These are phyloP conservation scores for Andinoacara biseriatus DNA, from an alignment of 2,113 vertebrate genomes.

Conservation along the genomic window DNA sequence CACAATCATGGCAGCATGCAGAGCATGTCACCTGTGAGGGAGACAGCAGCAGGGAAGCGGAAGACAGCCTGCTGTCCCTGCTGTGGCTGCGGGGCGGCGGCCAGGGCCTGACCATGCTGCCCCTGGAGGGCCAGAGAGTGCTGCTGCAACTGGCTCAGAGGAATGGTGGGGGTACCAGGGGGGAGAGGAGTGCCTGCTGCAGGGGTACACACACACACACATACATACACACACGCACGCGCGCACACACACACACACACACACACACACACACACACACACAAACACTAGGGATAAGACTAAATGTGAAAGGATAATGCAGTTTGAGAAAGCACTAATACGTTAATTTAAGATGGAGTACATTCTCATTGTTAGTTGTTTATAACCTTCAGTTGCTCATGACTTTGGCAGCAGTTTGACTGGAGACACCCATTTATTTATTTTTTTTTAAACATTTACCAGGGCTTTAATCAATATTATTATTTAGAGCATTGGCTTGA, in stretches of 20 bases:
- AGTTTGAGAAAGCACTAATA: conserved; percentile 3
- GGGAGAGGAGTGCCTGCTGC: conserved; percentile 83
- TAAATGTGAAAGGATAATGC: conserved; percentile 6
- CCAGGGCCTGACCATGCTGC: conserved; percentile 73
- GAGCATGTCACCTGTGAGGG: conserved; percentile 82
- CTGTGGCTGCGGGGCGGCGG: conserved; percentile 69
- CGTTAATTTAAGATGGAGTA: background rate
- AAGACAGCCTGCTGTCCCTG: conserved; percentile 84
- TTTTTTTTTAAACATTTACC: background rate
- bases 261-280: background rate
- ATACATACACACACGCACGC: background rate
- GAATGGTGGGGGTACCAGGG: conserved; percentile 82
- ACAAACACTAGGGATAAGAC: background rate
- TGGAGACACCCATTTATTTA: background rate
- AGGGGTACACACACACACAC: conserved; percentile 39
- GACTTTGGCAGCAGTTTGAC: background rate
- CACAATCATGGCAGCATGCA: conserved; percentile 44
- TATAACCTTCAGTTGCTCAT: background rate
- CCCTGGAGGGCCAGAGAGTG: conserved; percentile 82
- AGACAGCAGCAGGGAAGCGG: conserved; percentile 83
- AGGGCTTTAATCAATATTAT: background rate
- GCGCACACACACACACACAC: background rate
- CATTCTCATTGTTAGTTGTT: too few species aligned
- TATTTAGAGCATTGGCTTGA: background rate
- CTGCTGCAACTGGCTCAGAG: conserved; percentile 84